These are phyloP conservation scores for Trissoscelio sp. DNA, from an alignment of 2,888 invertebrate genomes.

Conservation along the genomic window DNA sequence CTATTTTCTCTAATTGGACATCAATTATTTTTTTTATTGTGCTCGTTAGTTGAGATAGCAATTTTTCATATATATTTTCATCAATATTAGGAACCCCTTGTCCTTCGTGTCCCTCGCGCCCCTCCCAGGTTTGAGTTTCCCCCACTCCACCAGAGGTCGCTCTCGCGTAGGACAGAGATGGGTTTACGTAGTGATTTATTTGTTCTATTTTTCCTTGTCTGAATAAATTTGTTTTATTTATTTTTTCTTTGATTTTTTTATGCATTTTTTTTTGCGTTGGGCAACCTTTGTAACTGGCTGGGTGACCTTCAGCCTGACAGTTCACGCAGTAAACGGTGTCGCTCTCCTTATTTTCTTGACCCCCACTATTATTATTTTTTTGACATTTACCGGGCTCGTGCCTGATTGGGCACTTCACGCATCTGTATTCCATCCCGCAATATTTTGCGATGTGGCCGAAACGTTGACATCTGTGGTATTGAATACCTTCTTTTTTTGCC, in stretches of 20 bases:
- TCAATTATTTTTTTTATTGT: no score
- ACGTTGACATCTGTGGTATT: background rate
- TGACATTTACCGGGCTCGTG: background rate
- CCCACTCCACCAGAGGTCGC: background rate
- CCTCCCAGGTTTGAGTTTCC: no score
- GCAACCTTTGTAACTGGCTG: background rate
- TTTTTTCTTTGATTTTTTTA: background rate
- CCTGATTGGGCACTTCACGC: background rate
- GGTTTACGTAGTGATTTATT: background rate
- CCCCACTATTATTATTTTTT: no score
- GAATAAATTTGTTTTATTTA: background rate
- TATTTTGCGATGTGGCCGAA: background rate
- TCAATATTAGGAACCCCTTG: no score
- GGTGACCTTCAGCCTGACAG: background rate
- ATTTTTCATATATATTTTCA: no score
- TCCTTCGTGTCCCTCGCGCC: no score
- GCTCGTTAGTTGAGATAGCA: no score
- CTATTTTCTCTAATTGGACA: no score
- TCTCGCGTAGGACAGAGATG: background rate
- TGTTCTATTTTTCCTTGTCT: background rate
- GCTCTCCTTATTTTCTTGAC: no score
- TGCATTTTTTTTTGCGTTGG: background rate
- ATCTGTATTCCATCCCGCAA: background rate
- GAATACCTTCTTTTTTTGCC: constrained; percentile 2
- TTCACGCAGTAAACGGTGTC: background rate